A percentile compares a stretch with the other conserved stretches of the same genome.
Conservation (phyloP, 2,113 vertebrate genomes). For the Solea solea region DNA sequence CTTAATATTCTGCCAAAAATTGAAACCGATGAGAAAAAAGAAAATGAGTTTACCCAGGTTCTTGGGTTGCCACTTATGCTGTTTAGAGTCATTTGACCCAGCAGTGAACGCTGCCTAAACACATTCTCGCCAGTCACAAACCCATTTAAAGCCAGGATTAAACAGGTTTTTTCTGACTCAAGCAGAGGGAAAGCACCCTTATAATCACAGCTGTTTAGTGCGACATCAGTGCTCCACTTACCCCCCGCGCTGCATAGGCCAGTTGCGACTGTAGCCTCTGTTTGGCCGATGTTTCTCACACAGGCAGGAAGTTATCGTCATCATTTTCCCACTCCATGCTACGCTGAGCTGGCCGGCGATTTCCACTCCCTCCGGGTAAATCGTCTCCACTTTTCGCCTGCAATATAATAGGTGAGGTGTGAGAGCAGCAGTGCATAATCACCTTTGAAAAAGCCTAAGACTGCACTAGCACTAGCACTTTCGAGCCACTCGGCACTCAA, state of each 20-base stretch:
- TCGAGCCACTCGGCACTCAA: conserved; percentile 10
- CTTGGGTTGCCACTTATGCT: no score
- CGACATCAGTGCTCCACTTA: not conserved
- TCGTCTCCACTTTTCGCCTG: not conserved
- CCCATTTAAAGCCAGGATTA: no score
- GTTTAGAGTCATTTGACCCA: no score
- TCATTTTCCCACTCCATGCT: not conserved
- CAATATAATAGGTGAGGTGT: not conserved
- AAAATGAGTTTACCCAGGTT: no score
- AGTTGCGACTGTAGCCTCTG: not conserved
- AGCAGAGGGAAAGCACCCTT: not conserved
- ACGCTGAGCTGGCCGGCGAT: not conserved
- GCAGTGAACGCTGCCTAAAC: no score
- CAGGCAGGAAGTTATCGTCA: not conserved
- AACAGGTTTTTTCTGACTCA: no score
- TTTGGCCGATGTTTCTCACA: not conserved
- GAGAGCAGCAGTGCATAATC: not conserved
- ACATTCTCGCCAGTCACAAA: no score
- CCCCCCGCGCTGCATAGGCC: not conserved
- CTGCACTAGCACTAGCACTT: not conserved
- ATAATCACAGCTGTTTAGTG: not conserved
- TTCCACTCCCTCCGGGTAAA: not conserved
- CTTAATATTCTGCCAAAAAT: no score
- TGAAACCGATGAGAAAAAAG: no score
- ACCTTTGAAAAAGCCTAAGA: not conserved